These are phyloP conservation scores for Eupithecia centaureata DNA, from an alignment of 2,888 invertebrate species.

Conservation along the genomic window DNA sequence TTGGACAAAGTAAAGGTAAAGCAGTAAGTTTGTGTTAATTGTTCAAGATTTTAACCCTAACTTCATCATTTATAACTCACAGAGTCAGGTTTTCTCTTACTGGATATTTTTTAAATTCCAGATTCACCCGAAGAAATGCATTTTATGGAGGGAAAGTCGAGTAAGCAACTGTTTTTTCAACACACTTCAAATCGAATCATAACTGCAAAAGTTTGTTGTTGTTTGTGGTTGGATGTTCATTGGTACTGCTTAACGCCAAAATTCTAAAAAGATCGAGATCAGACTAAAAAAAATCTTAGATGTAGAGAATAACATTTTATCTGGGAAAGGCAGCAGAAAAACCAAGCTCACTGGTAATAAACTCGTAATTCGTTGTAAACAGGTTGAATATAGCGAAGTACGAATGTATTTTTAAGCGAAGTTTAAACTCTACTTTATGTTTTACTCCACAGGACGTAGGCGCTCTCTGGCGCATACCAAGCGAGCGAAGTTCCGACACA, in stretches of 20 bases:
- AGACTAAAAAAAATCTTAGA: no score
- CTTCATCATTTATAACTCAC: not conserved
- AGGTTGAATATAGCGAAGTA: no score
- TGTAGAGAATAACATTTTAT: no score
- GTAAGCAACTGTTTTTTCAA: no score
- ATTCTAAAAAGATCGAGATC: not conserved
- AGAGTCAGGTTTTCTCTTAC: no score
- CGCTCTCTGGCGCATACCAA: constrained; percentile 61
- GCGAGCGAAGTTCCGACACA: constrained; percentile 62
- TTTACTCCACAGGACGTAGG: constrained; percentile 37
- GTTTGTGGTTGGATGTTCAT: not conserved
- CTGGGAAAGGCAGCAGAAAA: not conserved
- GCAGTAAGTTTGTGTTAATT: not conserved
- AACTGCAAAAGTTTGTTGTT: not conserved
- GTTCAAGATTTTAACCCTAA: not conserved
- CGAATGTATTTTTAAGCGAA: not conserved
- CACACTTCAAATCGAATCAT: no score
- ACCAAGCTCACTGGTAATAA: not conserved
- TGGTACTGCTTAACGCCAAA: not conserved
- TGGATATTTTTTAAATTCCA: no score
- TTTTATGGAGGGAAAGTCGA: no score
- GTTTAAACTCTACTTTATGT: constrained; percentile 2
- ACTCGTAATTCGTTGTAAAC: no score
- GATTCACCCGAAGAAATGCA: no score
- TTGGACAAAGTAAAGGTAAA: constrained; percentile 28